Evolutionary conservation across 2,797 vertebrate genomes (phyloP).

Genomic region (Spheniscus humboldti): DNA sequence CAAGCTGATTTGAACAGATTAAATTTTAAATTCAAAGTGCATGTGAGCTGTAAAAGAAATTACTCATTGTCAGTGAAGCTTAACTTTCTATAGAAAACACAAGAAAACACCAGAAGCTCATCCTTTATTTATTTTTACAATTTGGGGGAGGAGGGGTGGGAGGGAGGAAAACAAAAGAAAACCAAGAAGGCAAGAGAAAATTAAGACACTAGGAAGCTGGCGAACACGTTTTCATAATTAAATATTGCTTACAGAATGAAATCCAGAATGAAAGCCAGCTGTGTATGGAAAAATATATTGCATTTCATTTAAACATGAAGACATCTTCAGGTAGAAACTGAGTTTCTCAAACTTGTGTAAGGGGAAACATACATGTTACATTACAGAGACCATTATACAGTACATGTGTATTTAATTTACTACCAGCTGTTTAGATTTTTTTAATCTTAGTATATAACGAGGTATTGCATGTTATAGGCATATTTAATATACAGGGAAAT

Average conservation of each 20-base stretch:
- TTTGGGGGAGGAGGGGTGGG: background rate
- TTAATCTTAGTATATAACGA: background rate
- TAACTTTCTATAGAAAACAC: constrained; percentile 40
- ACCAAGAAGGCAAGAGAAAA: background rate
- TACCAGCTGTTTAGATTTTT: background rate
- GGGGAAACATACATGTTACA: background rate
- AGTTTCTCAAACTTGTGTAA: background rate
- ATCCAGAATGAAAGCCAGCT: background rate
- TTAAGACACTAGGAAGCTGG: background rate
- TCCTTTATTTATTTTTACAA: constrained; percentile 44
- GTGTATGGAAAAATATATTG: background rate
- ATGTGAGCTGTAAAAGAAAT: constrained; percentile 59
- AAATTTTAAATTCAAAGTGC: constrained; percentile 63
- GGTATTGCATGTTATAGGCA: background rate
- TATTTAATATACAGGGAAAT: background rate
- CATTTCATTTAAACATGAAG: background rate
- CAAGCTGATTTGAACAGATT: constrained; percentile 65
- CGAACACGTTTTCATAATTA: background rate
- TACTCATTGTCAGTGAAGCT: constrained; percentile 53
- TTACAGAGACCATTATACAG: background rate
- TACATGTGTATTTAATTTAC: background rate
- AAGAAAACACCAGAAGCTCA: constrained; percentile 38
- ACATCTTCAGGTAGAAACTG: background rate
- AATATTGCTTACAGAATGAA: background rate
- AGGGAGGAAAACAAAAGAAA: background rate